phyloP scores from a whole-genome alignment of 2,888 invertebrate species.

The Cyrtodaria siliqua region DNA sequence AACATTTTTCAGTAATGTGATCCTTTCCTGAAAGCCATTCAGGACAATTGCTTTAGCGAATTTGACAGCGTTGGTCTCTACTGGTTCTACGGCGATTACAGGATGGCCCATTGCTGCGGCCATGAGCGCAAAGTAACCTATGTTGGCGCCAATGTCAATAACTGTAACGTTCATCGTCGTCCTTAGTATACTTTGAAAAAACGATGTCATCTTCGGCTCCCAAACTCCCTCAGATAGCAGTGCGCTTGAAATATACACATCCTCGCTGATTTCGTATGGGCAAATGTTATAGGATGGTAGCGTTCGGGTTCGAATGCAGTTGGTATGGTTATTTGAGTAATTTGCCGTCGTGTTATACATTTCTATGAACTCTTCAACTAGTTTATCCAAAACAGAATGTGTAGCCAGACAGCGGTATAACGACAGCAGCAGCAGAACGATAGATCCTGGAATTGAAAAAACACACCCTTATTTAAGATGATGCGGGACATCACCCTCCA shows the following conservation, averaged over 20 bases:
- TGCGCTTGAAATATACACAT: constrained; percentile 77
- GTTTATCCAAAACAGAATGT: too few relatives aligned
- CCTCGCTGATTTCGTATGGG: constrained; percentile 69
- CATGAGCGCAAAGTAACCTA: constrained; percentile 82
- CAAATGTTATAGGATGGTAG: constrained; percentile 74
- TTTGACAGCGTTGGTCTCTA: constrained; percentile 61
- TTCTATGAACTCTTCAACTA: too few relatives aligned
- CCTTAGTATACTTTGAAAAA: constrained; percentile 70
- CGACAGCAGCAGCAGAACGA: too few relatives aligned
- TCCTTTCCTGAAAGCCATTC: constrained; percentile 63
- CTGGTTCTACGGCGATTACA: constrained; percentile 83
- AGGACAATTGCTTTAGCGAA: constrained; percentile 68
- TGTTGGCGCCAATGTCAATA: constrained; percentile 83
- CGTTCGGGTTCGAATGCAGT: constrained; percentile 57
- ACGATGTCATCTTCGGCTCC: constrained; percentile 78
- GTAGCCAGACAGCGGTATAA: too few relatives aligned
- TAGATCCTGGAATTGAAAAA: too few relatives aligned
- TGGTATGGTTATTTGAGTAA: neutral
- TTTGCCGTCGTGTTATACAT: too few relatives aligned
- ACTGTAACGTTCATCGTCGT: constrained; percentile 68
- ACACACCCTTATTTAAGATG: too few relatives aligned
- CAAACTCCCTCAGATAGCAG: constrained; percentile 75
- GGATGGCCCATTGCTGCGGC: constrained; percentile 77
- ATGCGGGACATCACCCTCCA: too few relatives aligned
- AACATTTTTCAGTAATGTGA: constrained; percentile 73